Conservation (phyloP, 2,797 vertebrate genomes). For the Sebastes alutus region DNA sequence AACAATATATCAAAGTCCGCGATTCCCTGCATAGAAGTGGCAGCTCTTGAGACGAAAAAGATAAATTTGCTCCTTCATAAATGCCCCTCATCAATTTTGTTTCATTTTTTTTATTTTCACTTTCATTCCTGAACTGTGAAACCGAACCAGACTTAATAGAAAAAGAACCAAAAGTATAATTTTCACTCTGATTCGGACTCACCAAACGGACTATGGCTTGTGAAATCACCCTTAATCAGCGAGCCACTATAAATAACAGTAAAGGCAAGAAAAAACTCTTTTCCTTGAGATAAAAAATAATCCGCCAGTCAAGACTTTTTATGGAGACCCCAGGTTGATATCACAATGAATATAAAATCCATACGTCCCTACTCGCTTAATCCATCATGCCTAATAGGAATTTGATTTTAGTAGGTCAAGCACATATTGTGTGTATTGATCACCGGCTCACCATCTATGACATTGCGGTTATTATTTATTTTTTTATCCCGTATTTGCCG, state of each 20-base stretch:
- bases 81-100: too few species aligned
- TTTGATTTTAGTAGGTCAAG: slow-evolving; percentile 31
- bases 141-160: too few species aligned
- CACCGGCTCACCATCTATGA: slow-evolving; percentile 15
- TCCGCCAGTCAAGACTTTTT: slow-evolving; percentile 17
- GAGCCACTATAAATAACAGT: not conserved
- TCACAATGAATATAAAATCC: slow-evolving; percentile 41
- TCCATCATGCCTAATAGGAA: slow-evolving; percentile 30
- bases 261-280: not conserved
- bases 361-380: slow-evolving; percentile 5
- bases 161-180: too few species aligned
- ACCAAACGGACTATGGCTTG: too few species aligned
- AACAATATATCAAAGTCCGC: too few species aligned
- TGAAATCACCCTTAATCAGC: not conserved
- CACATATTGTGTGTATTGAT: slow-evolving; percentile 33
- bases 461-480: slow-evolving; percentile 1
- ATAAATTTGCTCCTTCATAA: too few species aligned
- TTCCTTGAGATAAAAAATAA: not conserved
- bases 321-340: slow-evolving; percentile 16
- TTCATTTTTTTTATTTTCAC: too few species aligned
- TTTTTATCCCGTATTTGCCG: not conserved
- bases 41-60: too few species aligned
- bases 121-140: too few species aligned
- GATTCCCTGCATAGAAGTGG: too few species aligned
- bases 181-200: too few species aligned